phyloP scores from a whole-genome alignment of 2,797 vertebrate genomes.

The Telmatherina bonti region DNA sequence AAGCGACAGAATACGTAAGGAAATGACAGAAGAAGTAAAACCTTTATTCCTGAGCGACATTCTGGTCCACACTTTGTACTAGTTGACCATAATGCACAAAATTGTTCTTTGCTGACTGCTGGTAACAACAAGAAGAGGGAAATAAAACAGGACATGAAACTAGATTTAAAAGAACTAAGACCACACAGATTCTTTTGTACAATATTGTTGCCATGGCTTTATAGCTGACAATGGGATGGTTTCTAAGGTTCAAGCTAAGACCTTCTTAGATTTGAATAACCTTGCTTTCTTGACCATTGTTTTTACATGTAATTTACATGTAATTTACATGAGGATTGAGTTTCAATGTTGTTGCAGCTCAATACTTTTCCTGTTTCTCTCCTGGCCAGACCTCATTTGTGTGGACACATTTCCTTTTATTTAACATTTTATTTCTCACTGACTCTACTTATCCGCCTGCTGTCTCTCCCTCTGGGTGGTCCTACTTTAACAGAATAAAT shows the following conservation, averaged over 20 bases:
- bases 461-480: slow-evolving; percentile 35
- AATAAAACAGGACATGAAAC: too few relatives aligned
- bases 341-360: slow-evolving; percentile 6
- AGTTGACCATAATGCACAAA: too few relatives aligned
- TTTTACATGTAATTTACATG: slow-evolving; percentile 31
- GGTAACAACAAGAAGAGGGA: too few relatives aligned
- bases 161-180: too few relatives aligned
- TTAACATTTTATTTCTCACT: slow-evolving; percentile 12
- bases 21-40: too few relatives aligned
- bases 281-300: slow-evolving; percentile 5
- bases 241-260: slow-evolving; percentile 1
- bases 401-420: not conserved
- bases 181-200: too few relatives aligned
- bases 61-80: too few relatives aligned
- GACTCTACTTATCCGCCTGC: slow-evolving; percentile 10
- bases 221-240: not conserved
- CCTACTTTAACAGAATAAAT: slow-evolving; percentile 40
- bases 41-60: too few relatives aligned
- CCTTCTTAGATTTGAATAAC: slow-evolving; percentile 30
- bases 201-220: slow-evolving; percentile 5
- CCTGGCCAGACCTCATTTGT: slow-evolving; percentile 23
- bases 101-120: too few relatives aligned
- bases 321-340: too few relatives aligned
- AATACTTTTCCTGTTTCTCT: not conserved
- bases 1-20: too few relatives aligned